Evolutionary conservation across 2,113 vertebrate genomes (phyloP).

Genomic region (Ailurus styani): DNA sequence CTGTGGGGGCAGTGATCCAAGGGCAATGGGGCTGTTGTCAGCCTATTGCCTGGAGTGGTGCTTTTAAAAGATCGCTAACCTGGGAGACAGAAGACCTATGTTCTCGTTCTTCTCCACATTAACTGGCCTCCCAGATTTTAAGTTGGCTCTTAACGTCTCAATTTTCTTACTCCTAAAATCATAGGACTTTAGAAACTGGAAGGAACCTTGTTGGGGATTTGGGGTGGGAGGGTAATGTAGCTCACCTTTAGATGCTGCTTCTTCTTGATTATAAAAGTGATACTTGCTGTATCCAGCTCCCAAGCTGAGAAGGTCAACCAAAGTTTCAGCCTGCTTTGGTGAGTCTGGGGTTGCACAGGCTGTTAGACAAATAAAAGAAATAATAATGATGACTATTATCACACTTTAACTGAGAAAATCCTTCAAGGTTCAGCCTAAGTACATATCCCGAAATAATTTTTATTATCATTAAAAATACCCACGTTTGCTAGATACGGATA

Average conservation of each 20-base stretch:
- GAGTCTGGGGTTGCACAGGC: neutral
- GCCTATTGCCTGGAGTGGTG: neutral
- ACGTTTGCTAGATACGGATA: neutral
- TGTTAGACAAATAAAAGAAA: neutral
- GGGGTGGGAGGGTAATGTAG: neutral
- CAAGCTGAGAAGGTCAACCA: neutral
- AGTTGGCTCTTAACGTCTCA: neutral
- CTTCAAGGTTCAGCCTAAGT: neutral
- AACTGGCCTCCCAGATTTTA: neutral
- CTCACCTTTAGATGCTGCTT: neutral
- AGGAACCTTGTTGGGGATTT: neutral
- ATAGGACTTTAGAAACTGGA: neutral
- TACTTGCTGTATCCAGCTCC: neutral
- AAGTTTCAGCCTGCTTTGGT: neutral
- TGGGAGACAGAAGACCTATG: neutral
- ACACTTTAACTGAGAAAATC: constrained; percentile 4
- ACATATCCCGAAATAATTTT: neutral
- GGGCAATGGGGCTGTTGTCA: neutral
- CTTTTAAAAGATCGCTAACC: neutral
- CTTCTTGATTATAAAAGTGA: neutral
- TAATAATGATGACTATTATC: neutral
- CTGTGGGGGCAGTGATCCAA: neutral
- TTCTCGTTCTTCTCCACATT: neutral
- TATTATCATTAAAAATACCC: neutral
- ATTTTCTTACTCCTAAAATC: neutral